Conservation (phyloP, 1,140 invertebrate species). For the Ptiloglossa arizonensis region DNA sequence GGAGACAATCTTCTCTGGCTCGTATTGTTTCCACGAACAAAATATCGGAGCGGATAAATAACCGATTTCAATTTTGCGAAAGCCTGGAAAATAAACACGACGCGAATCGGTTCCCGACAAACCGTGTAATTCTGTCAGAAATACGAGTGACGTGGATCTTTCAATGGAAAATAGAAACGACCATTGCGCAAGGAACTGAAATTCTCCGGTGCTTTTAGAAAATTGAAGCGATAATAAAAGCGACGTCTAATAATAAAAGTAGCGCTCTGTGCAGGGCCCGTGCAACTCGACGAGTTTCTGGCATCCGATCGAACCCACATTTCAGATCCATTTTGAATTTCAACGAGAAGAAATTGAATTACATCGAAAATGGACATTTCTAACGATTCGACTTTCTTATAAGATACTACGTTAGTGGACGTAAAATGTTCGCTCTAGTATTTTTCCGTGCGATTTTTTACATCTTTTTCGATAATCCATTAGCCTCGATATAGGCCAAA, state of each 20-base stretch:
- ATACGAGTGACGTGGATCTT: not conserved
- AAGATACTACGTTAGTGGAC: too few relatives aligned
- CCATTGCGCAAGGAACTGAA: not conserved
- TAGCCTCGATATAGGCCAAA: too few relatives aligned
- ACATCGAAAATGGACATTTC: constrained; percentile 6
- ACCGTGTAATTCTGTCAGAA: not conserved
- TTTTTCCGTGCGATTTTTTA: too few relatives aligned
- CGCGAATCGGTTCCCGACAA: too few relatives aligned
- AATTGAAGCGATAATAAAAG: constrained; percentile 9
- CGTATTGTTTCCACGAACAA: not conserved
- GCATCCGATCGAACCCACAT: not conserved
- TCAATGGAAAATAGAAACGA: not conserved
- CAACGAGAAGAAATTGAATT: not conserved
- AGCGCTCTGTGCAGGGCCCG: not conserved
- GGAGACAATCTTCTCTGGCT: not conserved
- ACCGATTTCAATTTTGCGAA: not conserved
- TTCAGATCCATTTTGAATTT: not conserved
- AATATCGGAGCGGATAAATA: too few relatives aligned
- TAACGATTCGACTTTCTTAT: not conserved
- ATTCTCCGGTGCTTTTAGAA: not conserved
- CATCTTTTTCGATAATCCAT: too few relatives aligned
- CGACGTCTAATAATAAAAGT: not conserved
- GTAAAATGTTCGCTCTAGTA: too few relatives aligned
- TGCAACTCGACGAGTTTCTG: not conserved
- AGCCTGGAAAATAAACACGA: too few relatives aligned